Evolutionary conservation across 2,113 vertebrate genomes (phyloP), one percentile per base, ranked within the genome.

Genomic region (Macrotus californicus): DNA sequence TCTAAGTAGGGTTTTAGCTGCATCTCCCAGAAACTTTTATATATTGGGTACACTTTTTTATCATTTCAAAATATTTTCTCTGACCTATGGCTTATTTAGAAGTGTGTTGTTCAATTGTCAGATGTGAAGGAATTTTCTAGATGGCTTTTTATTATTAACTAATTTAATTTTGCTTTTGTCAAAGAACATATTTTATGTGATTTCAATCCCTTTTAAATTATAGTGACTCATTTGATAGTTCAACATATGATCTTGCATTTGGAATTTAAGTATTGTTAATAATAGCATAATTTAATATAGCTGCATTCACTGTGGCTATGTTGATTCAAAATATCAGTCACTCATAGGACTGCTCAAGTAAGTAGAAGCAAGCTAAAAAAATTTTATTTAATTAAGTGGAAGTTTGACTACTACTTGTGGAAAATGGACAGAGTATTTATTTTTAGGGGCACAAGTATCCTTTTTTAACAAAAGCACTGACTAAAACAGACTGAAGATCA

Each of bases 181-280:
- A 90, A 41, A 94, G 54, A 92, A 93, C 80, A 96, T 64, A 76
- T 56, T 69, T 41, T 7, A 10, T 36, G 69, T 64, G n/a, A 67
- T 70, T 93, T 89, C 83, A 83, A 80, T 52, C 24, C 52, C 59
- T 73, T 93, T 95, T 86, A 94, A 93, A 95, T 88, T 81, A 46
- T n/a, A 91, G 43, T 87, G 76, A 82, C 59, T 48, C 87, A 19
- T 90, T 75, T 94, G 93, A 94, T 81, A 34, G 70, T n/a, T 93
- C 75, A 84, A 52, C 82, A 93, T 52, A 87, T 61, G 24, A 41
- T 64, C 73, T 91, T 52, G 56, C 61, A 86, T 88, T 79, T 95
- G 36, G 39, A 95, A 90, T 95, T 89, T 92, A 96, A 95, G 95
- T 80, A 94, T 92, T 75, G 41, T 73, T 72, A 76, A 77, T 67